These are phyloP conservation scores for Drosophila tristis DNA, from an alignment of 1,140 invertebrate genomes.

Conservation along the genomic window DNA sequence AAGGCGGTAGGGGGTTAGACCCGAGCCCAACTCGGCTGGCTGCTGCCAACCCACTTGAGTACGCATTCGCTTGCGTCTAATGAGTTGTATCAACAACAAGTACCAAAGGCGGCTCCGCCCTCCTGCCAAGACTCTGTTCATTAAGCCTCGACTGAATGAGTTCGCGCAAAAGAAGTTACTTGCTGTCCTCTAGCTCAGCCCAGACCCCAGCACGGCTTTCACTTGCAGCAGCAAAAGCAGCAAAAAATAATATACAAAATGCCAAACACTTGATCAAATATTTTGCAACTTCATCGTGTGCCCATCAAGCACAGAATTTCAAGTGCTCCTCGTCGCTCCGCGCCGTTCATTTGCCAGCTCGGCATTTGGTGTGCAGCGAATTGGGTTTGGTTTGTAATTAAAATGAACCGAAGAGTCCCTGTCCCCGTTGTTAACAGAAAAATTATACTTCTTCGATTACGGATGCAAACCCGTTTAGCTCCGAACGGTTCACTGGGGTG, in stretches of 20 bases:
- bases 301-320: conserved; percentile 63
- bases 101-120: conserved; percentile 28
- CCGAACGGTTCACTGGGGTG: conserved; percentile 46
- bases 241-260: conserved; percentile 31
- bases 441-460: conserved; percentile 63
- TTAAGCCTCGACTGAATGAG: conserved; percentile 79
- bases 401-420: conserved; percentile 55
- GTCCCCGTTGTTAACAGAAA: conserved; percentile 40
- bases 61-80: conserved; percentile 79
- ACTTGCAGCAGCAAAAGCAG: conserved; percentile 47
- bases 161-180: conserved; percentile 80
- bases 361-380: conserved; percentile 32
- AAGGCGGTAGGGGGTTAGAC: not conserved
- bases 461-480: conserved; percentile 59
- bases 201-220: conserved; percentile 37
- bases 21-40: conserved; percentile 22
- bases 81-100: conserved; percentile 81
- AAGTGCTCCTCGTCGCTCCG: conserved; percentile 32
- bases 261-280: conserved; percentile 79
- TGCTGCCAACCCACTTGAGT: conserved; percentile 66
- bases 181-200: conserved; percentile 29
- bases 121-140: conserved; percentile 64
- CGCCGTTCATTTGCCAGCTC: conserved; percentile 65
- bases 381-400: conserved; percentile 81
- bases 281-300: conserved; percentile 78